phyloP scores from a whole-genome alignment of 2,888 invertebrate species.

The Spilosoma lubricipeda region DNA sequence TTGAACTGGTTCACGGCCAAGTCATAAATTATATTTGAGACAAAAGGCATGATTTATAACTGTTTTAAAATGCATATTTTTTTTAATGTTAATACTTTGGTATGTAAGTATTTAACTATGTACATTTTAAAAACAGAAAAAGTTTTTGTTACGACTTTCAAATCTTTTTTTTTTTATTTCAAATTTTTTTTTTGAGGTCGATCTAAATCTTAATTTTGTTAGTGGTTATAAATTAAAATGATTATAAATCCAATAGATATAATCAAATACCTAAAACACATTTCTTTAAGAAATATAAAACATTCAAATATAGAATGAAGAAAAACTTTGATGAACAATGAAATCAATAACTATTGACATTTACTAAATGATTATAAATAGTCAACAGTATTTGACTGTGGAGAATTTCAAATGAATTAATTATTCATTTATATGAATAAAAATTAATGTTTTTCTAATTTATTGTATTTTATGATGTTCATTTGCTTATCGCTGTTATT shows the following conservation, averaged over 20 bases:
- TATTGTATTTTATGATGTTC: neutral
- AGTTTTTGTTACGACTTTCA: neutral
- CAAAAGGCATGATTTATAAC: constrained; percentile 61
- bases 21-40: constrained; percentile 60
- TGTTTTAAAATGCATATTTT: constrained; percentile 52
- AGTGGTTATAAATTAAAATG: neutral
- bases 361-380: constrained; percentile 21
- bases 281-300: neutral
- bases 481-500: constrained; percentile 1
- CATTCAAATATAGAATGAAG: constrained; percentile 15
- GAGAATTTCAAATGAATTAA: constrained; percentile 8
- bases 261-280: constrained; percentile 34
- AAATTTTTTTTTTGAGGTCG: neutral
- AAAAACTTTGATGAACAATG: constrained; percentile 23
- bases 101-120: constrained; percentile 11
- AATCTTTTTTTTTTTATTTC: neutral
- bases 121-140: neutral
- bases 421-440: constrained; percentile 20
- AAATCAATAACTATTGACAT: constrained; percentile 43
- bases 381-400: neutral
- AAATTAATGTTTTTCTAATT: neutral
- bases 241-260: neutral
- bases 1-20: constrained; percentile 51
- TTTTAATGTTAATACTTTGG: constrained; percentile 24
- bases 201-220: neutral